Evolutionary conservation across 1,140 invertebrate genomes (phyloP).

Genomic region (Bombus pyrosoma): DNA sequence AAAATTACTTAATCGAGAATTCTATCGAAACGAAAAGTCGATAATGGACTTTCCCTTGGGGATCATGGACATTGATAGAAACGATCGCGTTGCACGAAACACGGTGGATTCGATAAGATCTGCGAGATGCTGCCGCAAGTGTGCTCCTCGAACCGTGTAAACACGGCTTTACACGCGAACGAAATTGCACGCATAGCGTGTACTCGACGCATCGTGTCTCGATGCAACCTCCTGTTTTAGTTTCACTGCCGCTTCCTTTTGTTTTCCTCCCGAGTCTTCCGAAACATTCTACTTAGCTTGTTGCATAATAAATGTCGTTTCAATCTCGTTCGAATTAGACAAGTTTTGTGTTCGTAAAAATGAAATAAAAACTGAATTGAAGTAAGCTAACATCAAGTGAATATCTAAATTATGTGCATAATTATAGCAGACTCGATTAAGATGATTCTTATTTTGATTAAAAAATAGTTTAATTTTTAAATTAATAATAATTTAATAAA

Average conservation of each 20-base stretch:
- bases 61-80: background rate
- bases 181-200: constrained; percentile 60
- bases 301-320: background rate
- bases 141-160: constrained; percentile 75
- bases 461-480: too few species aligned
- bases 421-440: background rate
- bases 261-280: constrained; percentile 41
- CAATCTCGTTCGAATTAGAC: background rate
- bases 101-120: constrained; percentile 70
- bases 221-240: constrained; percentile 45
- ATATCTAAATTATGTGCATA: background rate
- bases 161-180: constrained; percentile 75
- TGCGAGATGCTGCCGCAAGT: constrained; percentile 59
- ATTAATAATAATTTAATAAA: too few species aligned
- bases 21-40: background rate
- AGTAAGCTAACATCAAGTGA: background rate
- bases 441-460: background rate
- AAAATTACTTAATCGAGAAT: background rate
- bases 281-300: constrained; percentile 5
- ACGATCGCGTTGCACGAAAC: constrained; percentile 51
- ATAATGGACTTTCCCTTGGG: constrained; percentile 26
- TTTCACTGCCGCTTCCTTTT: constrained; percentile 56
- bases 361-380: background rate
- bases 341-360: background rate
- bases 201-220: constrained; percentile 17